Percentiles rank a stretch among this genome's conserved stretches.
These are phyloP conservation scores for Drosophila grimshawi DNA, from an alignment of 1,140 invertebrate genomes.

Conservation along the genomic window DNA sequence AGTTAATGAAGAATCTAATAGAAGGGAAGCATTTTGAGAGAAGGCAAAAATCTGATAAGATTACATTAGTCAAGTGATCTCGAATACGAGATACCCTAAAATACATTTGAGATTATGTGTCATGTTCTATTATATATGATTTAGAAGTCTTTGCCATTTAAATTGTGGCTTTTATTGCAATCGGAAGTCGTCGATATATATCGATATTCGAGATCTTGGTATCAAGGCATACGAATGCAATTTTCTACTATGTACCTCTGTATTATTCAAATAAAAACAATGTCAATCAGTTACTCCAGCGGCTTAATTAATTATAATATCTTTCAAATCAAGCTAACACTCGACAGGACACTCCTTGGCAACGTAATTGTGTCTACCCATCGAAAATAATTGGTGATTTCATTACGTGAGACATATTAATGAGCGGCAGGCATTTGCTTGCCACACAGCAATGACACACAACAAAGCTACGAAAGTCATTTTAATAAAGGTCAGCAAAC, in stretches of 20 bases:
- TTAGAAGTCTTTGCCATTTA: too few relatives aligned
- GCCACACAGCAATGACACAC: constrained; percentile 7
- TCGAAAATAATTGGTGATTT: constrained; percentile 41
- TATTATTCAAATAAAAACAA: background rate
- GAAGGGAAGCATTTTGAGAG: too few relatives aligned
- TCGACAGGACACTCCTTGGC: constrained; percentile 3
- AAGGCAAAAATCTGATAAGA: too few relatives aligned
- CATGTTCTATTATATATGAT: too few relatives aligned
- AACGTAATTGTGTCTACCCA: background rate
- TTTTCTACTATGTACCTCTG: background rate
- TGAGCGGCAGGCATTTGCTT: constrained; percentile 8
- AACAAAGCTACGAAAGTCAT: constrained; percentile 31
- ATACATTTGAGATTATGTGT: too few relatives aligned
- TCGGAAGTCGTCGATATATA: too few relatives aligned
- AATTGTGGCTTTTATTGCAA: too few relatives aligned
- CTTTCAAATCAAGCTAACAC: background rate
- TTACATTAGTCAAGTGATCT: too few relatives aligned
- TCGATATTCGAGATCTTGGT: too few relatives aligned
- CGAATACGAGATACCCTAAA: too few relatives aligned
- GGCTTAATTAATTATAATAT: background rate
- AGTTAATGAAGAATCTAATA: constrained; percentile 2
- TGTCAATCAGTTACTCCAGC: background rate
- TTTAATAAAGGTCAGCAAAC: constrained; percentile 53
- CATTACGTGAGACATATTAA: constrained; percentile 38
- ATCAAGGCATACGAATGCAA: too few relatives aligned